Percentiles rank a stretch among this genome's conserved stretches.
phyloP scores from a whole-genome alignment of 2,797 vertebrate species.

The Onychomys leucogaster region DNA sequence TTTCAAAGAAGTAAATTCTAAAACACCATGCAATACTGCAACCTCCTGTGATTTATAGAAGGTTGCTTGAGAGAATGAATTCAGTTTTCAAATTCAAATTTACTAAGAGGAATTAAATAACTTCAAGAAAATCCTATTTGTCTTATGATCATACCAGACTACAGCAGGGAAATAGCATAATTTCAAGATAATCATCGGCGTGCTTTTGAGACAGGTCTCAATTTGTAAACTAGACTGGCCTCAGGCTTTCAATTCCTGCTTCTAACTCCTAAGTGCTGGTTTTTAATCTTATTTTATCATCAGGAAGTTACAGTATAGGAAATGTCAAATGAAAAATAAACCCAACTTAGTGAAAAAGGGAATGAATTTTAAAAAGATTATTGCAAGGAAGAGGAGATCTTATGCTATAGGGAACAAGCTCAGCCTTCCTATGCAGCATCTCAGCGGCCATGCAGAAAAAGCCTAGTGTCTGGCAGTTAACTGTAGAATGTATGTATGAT shows the following conservation, averaged over 20 bases:
- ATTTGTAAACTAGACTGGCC: not conserved
- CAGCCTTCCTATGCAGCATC: not conserved
- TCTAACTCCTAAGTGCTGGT: not conserved
- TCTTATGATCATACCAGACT: not conserved
- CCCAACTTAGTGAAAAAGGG: not conserved
- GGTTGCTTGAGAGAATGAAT: not conserved
- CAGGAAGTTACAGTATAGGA: not conserved
- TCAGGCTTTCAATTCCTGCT: not conserved
- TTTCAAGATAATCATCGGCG: not conserved
- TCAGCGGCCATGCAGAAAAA: not conserved
- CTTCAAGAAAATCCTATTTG: slow-evolving; percentile 27
- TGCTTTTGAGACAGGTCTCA: not conserved
- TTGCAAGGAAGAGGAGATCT: not conserved
- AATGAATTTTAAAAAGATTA: not conserved
- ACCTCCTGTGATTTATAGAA: not conserved
- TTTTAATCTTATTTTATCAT: slow-evolving; percentile 29
- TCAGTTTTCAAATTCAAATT: slow-evolving; percentile 37
- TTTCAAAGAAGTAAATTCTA: slow-evolving; percentile 56
- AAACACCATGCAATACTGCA: not conserved
- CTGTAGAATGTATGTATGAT: not conserved
- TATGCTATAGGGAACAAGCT: too few relatives aligned
- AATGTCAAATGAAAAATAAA: slow-evolving; percentile 35
- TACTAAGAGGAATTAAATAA: slow-evolving; percentile 26
- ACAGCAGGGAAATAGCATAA: not conserved
- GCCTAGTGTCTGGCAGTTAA: not conserved